phyloP scores from a whole-genome alignment of 1,140 invertebrate genomes.

The Argopecten irradians region DNA sequence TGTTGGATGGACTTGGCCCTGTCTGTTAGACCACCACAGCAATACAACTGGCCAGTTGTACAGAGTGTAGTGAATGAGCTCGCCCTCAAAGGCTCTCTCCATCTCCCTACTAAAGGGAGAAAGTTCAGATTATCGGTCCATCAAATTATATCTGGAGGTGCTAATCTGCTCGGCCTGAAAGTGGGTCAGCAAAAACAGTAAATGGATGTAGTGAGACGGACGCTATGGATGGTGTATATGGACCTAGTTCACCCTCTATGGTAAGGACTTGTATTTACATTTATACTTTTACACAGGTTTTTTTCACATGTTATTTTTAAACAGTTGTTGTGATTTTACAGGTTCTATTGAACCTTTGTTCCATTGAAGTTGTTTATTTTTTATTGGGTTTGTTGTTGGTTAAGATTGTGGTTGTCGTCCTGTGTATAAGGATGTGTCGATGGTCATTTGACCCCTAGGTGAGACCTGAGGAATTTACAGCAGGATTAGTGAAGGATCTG shows the following conservation, averaged over 20 bases:
- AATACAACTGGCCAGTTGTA: not conserved
- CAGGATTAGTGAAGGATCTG: not conserved
- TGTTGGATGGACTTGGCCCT: not conserved
- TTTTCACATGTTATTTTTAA: not conserved
- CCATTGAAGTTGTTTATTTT: not conserved
- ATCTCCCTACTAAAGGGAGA: not conserved
- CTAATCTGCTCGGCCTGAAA: slow-evolving; percentile 2
- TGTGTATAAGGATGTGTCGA: not conserved
- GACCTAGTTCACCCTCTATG: not conserved
- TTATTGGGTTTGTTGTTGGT: not conserved
- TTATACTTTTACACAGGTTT: not conserved
- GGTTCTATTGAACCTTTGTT: not conserved
- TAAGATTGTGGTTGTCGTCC: not conserved
- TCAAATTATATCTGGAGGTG: slow-evolving; percentile 21
- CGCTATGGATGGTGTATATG: not conserved
- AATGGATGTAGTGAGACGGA: not conserved
- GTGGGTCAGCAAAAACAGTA: slow-evolving; percentile 20
- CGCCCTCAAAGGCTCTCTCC: not conserved
- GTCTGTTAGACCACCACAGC: slow-evolving; percentile 13
- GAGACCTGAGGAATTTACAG: not conserved
- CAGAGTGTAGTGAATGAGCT: not conserved
- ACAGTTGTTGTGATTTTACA: not conserved
- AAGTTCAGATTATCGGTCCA: slow-evolving; percentile 21
- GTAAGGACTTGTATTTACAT: not conserved
- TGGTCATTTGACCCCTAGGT: slow-evolving; percentile 2